Conservation (phyloP, 2,113 vertebrate species). For the Variabilichromis moorii region DNA sequence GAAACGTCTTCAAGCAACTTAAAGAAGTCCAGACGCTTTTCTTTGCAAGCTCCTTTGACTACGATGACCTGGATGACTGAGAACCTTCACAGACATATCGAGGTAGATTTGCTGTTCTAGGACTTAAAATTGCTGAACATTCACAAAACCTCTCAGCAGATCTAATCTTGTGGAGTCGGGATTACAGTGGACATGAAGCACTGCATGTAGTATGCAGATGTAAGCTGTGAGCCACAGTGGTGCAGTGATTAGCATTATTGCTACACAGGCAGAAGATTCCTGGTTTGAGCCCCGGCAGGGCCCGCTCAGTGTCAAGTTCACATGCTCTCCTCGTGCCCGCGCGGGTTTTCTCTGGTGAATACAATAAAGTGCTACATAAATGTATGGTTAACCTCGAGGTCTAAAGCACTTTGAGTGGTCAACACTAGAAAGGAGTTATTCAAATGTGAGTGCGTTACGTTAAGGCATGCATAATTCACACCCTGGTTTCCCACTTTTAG, state of each 20-base stretch:
- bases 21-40: no score
- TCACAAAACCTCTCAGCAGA: not conserved
- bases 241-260: not conserved
- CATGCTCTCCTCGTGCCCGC: not conserved
- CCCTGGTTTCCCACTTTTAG: not conserved
- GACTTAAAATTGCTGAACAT: not conserved
- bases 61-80: no score
- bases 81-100: no score
- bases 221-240: not conserved
- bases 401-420: not conserved
- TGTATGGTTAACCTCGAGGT: not conserved
- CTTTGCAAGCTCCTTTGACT: no score
- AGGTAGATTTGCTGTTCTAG: not conserved
- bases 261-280: not conserved
- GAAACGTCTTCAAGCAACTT: fast-evolving
- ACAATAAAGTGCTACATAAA: not conserved
- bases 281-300: not conserved
- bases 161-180: not conserved
- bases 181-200: not conserved
- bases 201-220: not conserved
- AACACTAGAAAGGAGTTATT: not conserved
- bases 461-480: not conserved
- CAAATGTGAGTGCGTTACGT: fast-evolving
- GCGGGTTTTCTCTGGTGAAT: not conserved
- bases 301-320: not conserved